Percentiles rank a stretch among this genome's conserved stretches.
phyloP scores from a whole-genome alignment of 2,888 invertebrate genomes.

The Campoplex capitator region DNA sequence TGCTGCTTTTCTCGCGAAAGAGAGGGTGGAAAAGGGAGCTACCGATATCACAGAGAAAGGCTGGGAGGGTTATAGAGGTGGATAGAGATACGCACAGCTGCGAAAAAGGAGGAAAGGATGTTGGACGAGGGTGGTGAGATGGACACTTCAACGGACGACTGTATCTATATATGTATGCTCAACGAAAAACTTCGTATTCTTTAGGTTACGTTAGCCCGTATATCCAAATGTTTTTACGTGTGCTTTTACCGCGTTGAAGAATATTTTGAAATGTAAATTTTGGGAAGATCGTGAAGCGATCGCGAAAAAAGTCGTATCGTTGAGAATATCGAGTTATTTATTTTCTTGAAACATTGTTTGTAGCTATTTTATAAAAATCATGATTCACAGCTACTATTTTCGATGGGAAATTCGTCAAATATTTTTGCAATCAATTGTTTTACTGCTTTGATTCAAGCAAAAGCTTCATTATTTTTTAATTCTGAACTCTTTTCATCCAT shows the following conservation, averaged over 20 bases:
- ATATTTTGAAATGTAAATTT: not conserved
- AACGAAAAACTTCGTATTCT: conserved; percentile 49
- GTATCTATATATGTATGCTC: conserved; percentile 31
- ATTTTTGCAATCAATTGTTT: no score
- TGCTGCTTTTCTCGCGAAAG: conserved; percentile 70
- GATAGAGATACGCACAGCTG: conserved; percentile 63
- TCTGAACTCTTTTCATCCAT: no score
- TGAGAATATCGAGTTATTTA: not conserved
- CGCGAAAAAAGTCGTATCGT: not conserved
- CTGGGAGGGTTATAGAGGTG: conserved; percentile 65
- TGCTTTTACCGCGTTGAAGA: conserved; percentile 22
- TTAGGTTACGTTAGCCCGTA: conserved; percentile 37
- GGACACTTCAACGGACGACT: conserved; percentile 60
- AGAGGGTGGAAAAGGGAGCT: conserved; percentile 74
- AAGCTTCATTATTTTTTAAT: no score
- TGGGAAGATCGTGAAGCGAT: not conserved
- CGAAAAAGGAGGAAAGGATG: conserved; percentile 62
- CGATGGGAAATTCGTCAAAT: no score
- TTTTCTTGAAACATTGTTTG: not conserved
- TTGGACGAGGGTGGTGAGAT: conserved; percentile 63
- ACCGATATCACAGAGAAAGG: conserved; percentile 57
- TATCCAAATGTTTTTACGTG: conserved; percentile 16
- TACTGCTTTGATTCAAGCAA: no score
- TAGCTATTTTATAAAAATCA: not conserved
- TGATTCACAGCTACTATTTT: no score